Conservation (phyloP, 1,140 invertebrate genomes). For the Cyrtorhinus lividipennis region DNA sequence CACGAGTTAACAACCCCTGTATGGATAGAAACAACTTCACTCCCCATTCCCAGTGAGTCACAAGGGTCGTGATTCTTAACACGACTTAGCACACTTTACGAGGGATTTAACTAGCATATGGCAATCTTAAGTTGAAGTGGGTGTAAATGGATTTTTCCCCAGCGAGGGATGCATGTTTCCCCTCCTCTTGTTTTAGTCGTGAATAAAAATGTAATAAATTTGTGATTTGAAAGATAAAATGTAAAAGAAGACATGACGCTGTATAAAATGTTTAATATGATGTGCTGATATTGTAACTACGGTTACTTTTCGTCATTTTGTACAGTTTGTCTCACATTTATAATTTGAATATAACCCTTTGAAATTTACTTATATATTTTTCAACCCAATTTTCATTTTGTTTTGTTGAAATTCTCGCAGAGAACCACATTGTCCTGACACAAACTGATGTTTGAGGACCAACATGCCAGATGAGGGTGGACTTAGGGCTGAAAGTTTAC, state of each 20-base stretch:
- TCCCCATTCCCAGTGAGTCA: too few species aligned
- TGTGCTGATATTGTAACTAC: slow-evolving; percentile 13
- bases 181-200: not conserved
- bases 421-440: too few species aligned
- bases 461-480: too few species aligned
- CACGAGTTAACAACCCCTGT: too few species aligned
- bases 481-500: too few species aligned
- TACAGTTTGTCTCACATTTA: slow-evolving; percentile 20
- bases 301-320: slow-evolving; percentile 15
- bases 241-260: slow-evolving; percentile 11
- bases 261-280: slow-evolving; percentile 15
- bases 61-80: too few species aligned
- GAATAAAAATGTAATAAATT: not conserved
- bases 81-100: too few species aligned
- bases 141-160: not conserved
- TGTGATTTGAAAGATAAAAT: not conserved
- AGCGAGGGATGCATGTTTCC: not conserved
- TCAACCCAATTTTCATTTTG: not conserved
- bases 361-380: not conserved
- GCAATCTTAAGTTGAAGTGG: not conserved
- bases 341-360: slow-evolving; percentile 17
- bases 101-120: too few species aligned
- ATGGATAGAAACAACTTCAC: too few species aligned
- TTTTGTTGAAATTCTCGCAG: too few species aligned
- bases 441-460: too few species aligned